These are phyloP conservation scores for Sialia sialis DNA, from an alignment of 2,113 vertebrate genomes.

Conservation along the genomic window DNA sequence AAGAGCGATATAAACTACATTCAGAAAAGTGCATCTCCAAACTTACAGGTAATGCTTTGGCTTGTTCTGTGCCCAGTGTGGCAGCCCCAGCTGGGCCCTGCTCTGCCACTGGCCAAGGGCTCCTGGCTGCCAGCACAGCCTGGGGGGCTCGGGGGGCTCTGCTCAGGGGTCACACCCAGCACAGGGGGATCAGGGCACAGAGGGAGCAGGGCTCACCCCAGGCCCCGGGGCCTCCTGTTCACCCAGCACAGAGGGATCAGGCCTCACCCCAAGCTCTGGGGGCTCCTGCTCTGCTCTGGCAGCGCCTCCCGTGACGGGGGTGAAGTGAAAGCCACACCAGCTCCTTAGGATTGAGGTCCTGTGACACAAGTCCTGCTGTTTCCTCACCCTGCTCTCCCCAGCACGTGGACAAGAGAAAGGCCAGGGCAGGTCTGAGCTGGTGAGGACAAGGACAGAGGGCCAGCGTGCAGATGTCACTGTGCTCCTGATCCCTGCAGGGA, in stretches of 20 bases:
- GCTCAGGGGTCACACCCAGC: not conserved
- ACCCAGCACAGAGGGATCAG: not conserved
- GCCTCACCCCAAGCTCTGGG: not conserved
- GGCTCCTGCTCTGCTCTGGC: not conserved
- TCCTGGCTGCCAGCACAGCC: not conserved
- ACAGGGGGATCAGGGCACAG: not conserved
- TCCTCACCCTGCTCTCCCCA: not conserved
- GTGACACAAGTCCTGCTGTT: not conserved
- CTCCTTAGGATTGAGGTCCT: conserved; percentile 43
- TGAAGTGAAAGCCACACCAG: conserved; percentile 55
- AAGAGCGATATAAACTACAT: conserved; percentile 83
- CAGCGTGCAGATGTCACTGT: fast-evolving
- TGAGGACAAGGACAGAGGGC: not conserved
- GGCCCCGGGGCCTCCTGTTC: not conserved
- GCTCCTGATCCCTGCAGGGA: not conserved
- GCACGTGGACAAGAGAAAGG: not conserved
- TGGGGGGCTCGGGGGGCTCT: not conserved
- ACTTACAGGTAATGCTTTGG: conserved; percentile 80
- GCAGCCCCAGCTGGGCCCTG: conserved; percentile 16
- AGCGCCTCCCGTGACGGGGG: not conserved
- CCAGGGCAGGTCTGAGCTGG: not conserved
- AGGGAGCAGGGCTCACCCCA: not conserved
- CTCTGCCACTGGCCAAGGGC: not conserved
- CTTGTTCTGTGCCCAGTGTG: conserved; percentile 70
- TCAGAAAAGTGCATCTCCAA: conserved; percentile 91